These are phyloP conservation scores for Carduelis carduelis DNA, from an alignment of 2,797 vertebrate species.

Conservation along the genomic window DNA sequence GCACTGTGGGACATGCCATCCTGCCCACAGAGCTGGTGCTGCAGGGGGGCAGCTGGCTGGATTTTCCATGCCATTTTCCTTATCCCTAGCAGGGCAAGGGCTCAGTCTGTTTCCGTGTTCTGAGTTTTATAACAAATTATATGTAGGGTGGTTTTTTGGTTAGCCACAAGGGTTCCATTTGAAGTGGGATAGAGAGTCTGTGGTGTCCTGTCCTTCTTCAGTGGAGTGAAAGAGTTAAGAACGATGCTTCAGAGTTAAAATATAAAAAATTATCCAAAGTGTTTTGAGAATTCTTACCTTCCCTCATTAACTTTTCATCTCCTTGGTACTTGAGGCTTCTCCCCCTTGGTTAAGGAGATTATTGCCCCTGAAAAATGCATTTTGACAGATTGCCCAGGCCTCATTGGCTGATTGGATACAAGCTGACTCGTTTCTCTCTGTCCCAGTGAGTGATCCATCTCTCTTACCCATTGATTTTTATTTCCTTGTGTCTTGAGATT, in stretches of 20 bases:
- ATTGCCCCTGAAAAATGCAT: background rate
- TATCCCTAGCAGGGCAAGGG: background rate
- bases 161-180: background rate
- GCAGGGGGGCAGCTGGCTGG: background rate
- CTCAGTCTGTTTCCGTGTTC: background rate
- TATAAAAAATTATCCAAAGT: background rate
- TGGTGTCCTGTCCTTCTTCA: background rate
- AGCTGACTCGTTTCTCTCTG: background rate
- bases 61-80: background rate
- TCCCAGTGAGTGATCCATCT: conserved; percentile 31
- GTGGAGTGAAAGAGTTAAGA: background rate
- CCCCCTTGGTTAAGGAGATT: background rate
- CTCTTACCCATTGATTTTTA: conserved; percentile 62
- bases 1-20: fast-evolving
- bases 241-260: background rate
- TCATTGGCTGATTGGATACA: background rate
- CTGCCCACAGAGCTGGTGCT: background rate
- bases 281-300: background rate
- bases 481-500: conserved; percentile 48
- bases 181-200: background rate
- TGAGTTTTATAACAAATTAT: background rate
- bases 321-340: background rate
- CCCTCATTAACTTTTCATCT: background rate
- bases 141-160: background rate
- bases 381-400: background rate